Base-by-base conservation (phyloP, 1,140 invertebrate genomes). In the Drepana arcuata region DNA sequence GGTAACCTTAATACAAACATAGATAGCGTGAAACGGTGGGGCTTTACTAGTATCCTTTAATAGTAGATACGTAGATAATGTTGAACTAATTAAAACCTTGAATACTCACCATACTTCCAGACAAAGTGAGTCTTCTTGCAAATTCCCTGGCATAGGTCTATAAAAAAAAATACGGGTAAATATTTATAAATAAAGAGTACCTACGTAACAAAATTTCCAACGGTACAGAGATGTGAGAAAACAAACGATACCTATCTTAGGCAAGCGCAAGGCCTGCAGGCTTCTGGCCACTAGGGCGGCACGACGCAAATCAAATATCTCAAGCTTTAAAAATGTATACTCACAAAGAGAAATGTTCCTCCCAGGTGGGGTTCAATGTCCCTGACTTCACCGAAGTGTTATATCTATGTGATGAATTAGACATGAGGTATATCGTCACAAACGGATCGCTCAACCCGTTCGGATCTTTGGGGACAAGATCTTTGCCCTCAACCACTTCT, bases 361-460 rank as follows among this genome's bases (percentile, higher is more conserved):
- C 96, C 96, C 97, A 99, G 11, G 90, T 83, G 0, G 97, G 97
- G 79, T 92, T 92, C 2, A 99, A 83, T 0, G 96, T 98, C 46
- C 88, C 88, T 3, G 90, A 86, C 83, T 97, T 98, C 1, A 98
- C 96, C 6, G 93, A 93, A 10, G 96, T 97, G 44, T 94, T 95
- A 54, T 93, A 93, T 47, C 92, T 87, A 57, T 91, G 89, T 0
- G 90, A 88, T 1, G 88, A 86, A 41, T 89, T 88, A 7, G 91
- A 93, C 61, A 91, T 89, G 34, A 95, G 78, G 74, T 91, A 95
- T 42, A 95, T 84, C 1, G 92, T 94, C 14, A 93, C 94, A 63
- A 97, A 99, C 1, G 97, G 97, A 85, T 99, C 97, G 64, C 95
- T 97, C 41, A 95, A 88, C 12, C 96, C 97, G 81, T 97, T 98